These are phyloP conservation scores for Bimastos eiseni DNA, from an alignment of 2,888 invertebrate genomes.

Conservation along the genomic window DNA sequence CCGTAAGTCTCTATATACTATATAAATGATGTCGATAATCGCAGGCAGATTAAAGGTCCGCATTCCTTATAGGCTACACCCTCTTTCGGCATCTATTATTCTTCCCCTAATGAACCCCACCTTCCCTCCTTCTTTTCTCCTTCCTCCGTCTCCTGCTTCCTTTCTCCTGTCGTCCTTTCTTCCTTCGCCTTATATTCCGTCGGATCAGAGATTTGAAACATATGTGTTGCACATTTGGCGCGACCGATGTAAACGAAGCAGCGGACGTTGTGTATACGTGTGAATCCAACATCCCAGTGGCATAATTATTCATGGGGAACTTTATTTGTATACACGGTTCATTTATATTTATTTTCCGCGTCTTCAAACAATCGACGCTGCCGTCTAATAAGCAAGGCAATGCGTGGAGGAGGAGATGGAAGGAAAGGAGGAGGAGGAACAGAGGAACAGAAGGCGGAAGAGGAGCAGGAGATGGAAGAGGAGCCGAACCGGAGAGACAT, in stretches of 20 bases:
- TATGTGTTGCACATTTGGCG: conserved; percentile 13
- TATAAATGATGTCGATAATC: not conserved
- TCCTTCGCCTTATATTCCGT: not conserved
- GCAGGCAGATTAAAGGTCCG: not conserved
- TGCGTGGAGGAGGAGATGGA: not conserved
- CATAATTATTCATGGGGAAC: conserved; percentile 13
- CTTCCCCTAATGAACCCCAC: not conserved
- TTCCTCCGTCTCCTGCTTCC: not conserved
- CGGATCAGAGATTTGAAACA: not conserved
- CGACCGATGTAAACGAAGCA: not conserved
- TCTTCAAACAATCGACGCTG: conserved; percentile 7
- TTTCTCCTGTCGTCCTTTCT: not conserved
- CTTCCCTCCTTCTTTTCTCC: not conserved
- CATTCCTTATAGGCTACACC: not conserved
- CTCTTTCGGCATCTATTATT: not conserved
- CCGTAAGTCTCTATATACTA: not conserved
- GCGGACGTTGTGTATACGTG: not conserved
- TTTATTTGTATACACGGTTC: conserved; percentile 13
- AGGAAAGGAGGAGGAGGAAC: not conserved
- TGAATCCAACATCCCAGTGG: conserved; percentile 13
- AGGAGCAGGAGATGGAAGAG: too few relatives aligned
- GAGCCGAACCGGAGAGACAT: not conserved
- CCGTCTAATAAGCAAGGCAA: not conserved
- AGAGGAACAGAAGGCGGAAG: not conserved
- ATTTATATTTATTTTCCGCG: conserved; percentile 13